Evolutionary conservation across 2,797 vertebrate species (phyloP).

Genomic region (Huso huso): DNA sequence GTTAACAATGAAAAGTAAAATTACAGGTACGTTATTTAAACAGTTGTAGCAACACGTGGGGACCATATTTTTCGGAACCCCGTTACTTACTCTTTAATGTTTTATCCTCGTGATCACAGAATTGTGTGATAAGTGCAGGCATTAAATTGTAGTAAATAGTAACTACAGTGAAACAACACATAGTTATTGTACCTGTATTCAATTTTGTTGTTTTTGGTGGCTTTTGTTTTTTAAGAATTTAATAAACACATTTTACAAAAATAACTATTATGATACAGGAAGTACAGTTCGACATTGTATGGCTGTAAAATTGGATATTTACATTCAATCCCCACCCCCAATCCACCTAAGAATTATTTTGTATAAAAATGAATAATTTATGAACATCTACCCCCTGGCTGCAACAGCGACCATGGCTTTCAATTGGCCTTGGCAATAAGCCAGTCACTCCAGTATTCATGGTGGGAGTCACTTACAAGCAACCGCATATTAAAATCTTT

Average conservation of each 20-base stretch:
- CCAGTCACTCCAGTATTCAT: slow-evolving; percentile 54
- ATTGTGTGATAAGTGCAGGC: too few species aligned
- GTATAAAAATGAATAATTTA: slow-evolving; percentile 70
- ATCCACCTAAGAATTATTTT: slow-evolving; percentile 64
- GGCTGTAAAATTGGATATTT: slow-evolving; percentile 65
- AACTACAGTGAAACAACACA: too few species aligned
- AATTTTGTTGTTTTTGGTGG: slow-evolving; percentile 4
- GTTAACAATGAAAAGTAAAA: too few species aligned
- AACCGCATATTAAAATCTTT: slow-evolving; percentile 59
- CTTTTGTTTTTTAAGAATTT: slow-evolving; percentile 8
- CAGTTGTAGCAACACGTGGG: too few species aligned
- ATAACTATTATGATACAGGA: slow-evolving; percentile 12
- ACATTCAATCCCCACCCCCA: slow-evolving; percentile 63
- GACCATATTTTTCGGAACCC: too few species aligned
- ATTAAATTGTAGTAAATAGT: too few species aligned
- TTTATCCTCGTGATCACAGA: too few species aligned
- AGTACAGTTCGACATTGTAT: slow-evolving; percentile 56
- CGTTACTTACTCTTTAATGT: too few species aligned
- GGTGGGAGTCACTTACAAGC: slow-evolving; percentile 44
- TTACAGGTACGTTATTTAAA: too few species aligned
- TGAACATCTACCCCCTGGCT: slow-evolving; percentile 61
- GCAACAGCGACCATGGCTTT: slow-evolving; percentile 44
- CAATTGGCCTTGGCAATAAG: slow-evolving; percentile 68
- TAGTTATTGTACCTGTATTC: too few species aligned
- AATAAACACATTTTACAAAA: slow-evolving; percentile 4